These are phyloP conservation scores for Aleiodes testaceus DNA, from an alignment of 2,888 invertebrate species.

Conservation along the genomic window DNA sequence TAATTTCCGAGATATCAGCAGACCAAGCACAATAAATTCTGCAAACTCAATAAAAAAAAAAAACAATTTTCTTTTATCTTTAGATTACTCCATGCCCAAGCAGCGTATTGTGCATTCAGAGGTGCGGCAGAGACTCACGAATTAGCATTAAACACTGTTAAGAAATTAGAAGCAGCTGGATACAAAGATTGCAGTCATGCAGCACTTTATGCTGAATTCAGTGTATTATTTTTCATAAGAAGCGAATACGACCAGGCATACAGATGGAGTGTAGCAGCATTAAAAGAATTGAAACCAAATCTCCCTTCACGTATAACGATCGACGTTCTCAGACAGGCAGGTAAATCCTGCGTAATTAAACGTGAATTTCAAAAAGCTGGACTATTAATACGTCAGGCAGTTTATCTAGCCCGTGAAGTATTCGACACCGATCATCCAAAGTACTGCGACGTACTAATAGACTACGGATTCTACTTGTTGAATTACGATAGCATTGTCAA, in stretches of 20 bases:
- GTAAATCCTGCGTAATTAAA: conserved; percentile 92
- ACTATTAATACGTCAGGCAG: conserved; percentile 87
- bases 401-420: conserved; percentile 79
- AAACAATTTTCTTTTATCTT: conserved; percentile 73
- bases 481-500: conserved; percentile 90
- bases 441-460: conserved; percentile 88
- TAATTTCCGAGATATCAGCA: not conserved
- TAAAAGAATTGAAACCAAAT: conserved; percentile 79
- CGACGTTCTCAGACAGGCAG: conserved; percentile 89
- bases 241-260: conserved; percentile 84
- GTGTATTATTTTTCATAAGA: conserved; percentile 86
- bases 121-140: conserved; percentile 83
- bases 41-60: no score
- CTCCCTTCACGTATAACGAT: conserved; percentile 82
- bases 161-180: conserved; percentile 72
- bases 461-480: conserved; percentile 92
- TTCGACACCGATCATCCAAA: conserved; percentile 84
- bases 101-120: conserved; percentile 85
- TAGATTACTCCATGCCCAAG: conserved; percentile 85
- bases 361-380: conserved; percentile 88
- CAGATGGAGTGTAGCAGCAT: conserved; percentile 85
- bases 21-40: not conserved
- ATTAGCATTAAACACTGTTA: conserved; percentile 75
- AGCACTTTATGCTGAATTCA: conserved; percentile 87
- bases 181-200: conserved; percentile 73